Percentiles rank a stretch among this genome's conserved stretches.
Conservation (phyloP, 1,140 invertebrate species). For the Bombus breviceps region DNA sequence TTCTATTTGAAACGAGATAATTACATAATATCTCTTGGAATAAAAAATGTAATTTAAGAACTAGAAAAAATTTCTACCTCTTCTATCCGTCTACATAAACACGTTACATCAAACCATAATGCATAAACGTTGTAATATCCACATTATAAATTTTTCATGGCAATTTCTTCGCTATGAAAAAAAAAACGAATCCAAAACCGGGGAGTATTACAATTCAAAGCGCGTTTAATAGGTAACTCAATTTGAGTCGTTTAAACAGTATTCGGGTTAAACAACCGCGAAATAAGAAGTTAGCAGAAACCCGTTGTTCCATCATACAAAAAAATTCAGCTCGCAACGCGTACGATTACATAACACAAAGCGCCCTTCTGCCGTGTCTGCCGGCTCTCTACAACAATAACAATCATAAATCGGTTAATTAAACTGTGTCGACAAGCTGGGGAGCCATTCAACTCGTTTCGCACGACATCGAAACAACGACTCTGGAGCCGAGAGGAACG, state of each 20-base stretch:
- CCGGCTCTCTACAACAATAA: background rate
- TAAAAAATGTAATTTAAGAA: background rate
- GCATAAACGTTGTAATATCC: background rate
- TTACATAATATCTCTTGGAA: background rate
- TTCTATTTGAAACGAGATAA: background rate
- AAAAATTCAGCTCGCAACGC: background rate
- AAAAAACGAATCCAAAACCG: background rate
- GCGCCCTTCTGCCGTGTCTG: background rate
- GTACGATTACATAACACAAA: background rate
- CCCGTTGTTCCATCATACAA: background rate
- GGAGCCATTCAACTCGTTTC: background rate
- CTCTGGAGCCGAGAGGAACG: background rate
- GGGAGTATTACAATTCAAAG: background rate
- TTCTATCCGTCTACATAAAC: background rate
- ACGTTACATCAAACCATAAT: background rate
- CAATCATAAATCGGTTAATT: conserved; percentile 39
- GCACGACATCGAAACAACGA: background rate
- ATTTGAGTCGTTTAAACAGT: background rate
- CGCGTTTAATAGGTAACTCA: background rate
- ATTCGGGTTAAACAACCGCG: background rate
- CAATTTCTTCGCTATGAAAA: background rate
- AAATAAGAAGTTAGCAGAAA: background rate
- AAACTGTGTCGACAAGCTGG: conserved; percentile 3
- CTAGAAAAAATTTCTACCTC: background rate
- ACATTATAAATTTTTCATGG: background rate